A percentile compares a stretch with the other conserved stretches of the same genome.
Conservation (phyloP, 2,888 invertebrate genomes). For the Boloria euphrosyne region DNA sequence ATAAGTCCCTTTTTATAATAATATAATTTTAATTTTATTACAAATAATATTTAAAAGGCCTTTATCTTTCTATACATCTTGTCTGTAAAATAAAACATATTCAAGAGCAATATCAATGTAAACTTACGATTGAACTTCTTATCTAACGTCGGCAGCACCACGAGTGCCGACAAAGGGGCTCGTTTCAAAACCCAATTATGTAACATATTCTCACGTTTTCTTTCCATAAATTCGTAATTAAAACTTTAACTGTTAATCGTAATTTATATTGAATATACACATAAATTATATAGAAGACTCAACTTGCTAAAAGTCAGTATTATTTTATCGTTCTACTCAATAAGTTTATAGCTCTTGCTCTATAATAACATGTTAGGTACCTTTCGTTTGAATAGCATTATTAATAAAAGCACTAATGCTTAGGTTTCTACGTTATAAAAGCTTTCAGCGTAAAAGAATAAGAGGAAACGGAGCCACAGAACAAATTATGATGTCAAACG, state of each 20-base stretch:
- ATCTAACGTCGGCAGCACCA: conserved; percentile 8
- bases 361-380: too few relatives aligned
- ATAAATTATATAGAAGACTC: too few relatives aligned
- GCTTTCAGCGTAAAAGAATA: too few relatives aligned
- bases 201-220: conserved; percentile 14
- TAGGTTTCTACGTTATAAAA: too few relatives aligned
- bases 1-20: too few relatives aligned
- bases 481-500: too few relatives aligned
- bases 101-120: conserved; percentile 4
- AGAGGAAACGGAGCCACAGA: too few relatives aligned
- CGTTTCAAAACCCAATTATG: conserved; percentile 14
- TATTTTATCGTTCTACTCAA: background rate
- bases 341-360: too few relatives aligned
- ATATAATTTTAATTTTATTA: too few relatives aligned
- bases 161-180: conserved; percentile 6
- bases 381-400: too few relatives aligned
- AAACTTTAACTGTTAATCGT: conserved; percentile 4
- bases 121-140: conserved; percentile 17
- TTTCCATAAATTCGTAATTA: conserved; percentile 7
- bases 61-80: background rate
- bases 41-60: too few relatives aligned
- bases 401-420: too few relatives aligned
- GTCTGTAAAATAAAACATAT: conserved; percentile 5
- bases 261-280: background rate
- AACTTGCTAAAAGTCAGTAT: background rate